Evolutionary conservation across 2,888 invertebrate species (phyloP).

Genomic region (Drosophila merina): DNA sequence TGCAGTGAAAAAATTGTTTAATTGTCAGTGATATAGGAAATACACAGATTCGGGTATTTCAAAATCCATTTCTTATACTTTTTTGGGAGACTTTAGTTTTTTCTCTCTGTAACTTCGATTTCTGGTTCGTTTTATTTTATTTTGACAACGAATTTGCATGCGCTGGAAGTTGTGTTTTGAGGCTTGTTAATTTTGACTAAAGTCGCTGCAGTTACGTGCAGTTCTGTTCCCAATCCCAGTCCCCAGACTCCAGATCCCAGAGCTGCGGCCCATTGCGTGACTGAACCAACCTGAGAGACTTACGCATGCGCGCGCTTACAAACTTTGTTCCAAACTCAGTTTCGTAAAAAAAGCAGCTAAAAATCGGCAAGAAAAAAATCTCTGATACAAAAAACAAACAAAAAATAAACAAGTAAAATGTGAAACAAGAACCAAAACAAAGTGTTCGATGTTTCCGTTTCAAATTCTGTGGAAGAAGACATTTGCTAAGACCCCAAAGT

Average conservation of each 20-base stretch:
- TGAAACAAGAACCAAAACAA: constrained; percentile 78
- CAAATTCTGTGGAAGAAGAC: constrained; percentile 82
- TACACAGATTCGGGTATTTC: too few relatives aligned
- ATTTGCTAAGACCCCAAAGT: constrained; percentile 60
- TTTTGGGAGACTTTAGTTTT: neutral
- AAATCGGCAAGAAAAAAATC: constrained; percentile 27
- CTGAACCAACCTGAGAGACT: constrained; percentile 66
- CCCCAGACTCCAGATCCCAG: constrained; percentile 30
- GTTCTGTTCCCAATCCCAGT: constrained; percentile 35
- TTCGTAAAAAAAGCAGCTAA: constrained; percentile 40
- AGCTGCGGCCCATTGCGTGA: constrained; percentile 64
- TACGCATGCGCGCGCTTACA: constrained; percentile 83
- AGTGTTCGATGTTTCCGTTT: constrained; percentile 82
- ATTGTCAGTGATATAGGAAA: neutral
- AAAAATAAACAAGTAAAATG: constrained; percentile 53
- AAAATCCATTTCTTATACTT: neutral
- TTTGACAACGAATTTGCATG: constrained; percentile 83
- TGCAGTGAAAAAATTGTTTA: constrained; percentile 7
- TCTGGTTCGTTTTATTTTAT: constrained; percentile 53
- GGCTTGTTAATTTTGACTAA: constrained; percentile 80
- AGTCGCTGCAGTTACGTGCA: constrained; percentile 65
- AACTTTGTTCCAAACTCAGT: constrained; percentile 56
- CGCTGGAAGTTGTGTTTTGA: constrained; percentile 81
- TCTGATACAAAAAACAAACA: constrained; percentile 7
- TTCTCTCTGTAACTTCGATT: constrained; percentile 14